Conservation (phyloP, 2,797 vertebrate species). For the Pseudochirops cupreus region DNA sequence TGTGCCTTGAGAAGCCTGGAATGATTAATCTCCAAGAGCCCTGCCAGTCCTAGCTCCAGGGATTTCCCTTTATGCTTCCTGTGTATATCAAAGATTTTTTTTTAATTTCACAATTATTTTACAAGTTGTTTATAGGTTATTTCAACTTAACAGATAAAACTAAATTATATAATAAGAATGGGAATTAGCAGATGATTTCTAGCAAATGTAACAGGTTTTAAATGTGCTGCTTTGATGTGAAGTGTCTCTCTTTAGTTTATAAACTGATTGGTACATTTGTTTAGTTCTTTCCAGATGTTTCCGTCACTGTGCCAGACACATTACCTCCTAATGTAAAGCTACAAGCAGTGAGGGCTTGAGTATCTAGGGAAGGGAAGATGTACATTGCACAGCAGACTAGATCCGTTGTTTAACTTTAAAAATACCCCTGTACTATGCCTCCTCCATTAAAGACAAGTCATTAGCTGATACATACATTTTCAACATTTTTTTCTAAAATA, state of each 20-base stretch:
- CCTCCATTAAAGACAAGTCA: background rate
- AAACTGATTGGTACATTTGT: slow-evolving; percentile 37
- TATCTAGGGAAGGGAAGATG: background rate
- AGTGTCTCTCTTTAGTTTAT: slow-evolving; percentile 54
- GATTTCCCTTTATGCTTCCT: background rate
- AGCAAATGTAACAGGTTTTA: slow-evolving; percentile 6
- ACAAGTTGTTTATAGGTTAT: background rate
- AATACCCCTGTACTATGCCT: slow-evolving; percentile 5
- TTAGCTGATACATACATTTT: background rate
- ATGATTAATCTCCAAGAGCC: background rate
- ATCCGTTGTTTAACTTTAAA: background rate
- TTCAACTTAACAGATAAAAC: slow-evolving; percentile 50
- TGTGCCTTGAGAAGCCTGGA: background rate
- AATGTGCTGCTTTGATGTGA: slow-evolving; percentile 26
- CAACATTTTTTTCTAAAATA: background rate
- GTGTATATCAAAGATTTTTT: background rate
- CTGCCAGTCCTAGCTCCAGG: background rate
- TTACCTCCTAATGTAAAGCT: slow-evolving; percentile 51
- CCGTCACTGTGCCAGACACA: slow-evolving; percentile 41
- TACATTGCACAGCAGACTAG: background rate
- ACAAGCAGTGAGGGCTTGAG: slow-evolving; percentile 38
- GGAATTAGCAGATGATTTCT: slow-evolving; percentile 47
- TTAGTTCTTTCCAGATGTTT: slow-evolving; percentile 65
- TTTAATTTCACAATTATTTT: slow-evolving; percentile 8
- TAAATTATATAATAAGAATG: slow-evolving; percentile 9